Base-by-base conservation (phyloP, 2,888 invertebrate species). In the Rhynchonema sp. region DNA sequence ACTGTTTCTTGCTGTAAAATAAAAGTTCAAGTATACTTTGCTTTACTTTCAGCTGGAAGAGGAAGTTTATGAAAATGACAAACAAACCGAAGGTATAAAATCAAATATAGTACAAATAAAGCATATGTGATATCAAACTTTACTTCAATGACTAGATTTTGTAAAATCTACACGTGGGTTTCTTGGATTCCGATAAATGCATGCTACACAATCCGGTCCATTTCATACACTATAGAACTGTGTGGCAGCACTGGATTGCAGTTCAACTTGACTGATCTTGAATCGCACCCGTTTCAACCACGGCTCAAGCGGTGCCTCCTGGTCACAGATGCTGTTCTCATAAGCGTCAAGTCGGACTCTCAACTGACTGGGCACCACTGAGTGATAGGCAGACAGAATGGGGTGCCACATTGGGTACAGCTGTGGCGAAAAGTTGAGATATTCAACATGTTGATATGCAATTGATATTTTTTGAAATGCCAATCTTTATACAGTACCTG, bases 261-360 rank as follows among this genome's bases (percentile, higher is more conserved):
- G 78, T 76, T 98, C 96, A 59, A 92, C 85, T 78, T 96, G 94
- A 3, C 91, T 91, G 84, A 98, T 91, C 79, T 94, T 96, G 73
- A 94, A 91, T 73, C 94, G 88, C 63, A 94, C 80, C 57, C 90
- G 80, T 75, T 90, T 88, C 60, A 98, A 79, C 84, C 92, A 90
- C 46, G 68, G 66, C 6, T 62, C 59, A 25, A 72, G 64, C 23
- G 65, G 63, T n/a, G 67, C 66, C 1, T 67, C 63, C 54, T 67
- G 65, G 28, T 67, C 59, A 6, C 22, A 27, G 29, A 83, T 81
- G 74, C 84, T 84, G 74, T 89, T 88, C 64, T 88, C 83, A 66
- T 90, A 89, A 65, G 83, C 84, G 72, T 89, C 87, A 60, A 96
- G 78, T 20, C 56, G 56, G 2, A 38, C 54, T 57, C 71, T 60